phyloP scores from a whole-genome alignment of 2,797 vertebrate species.

The Coregonus suidteri region DNA sequence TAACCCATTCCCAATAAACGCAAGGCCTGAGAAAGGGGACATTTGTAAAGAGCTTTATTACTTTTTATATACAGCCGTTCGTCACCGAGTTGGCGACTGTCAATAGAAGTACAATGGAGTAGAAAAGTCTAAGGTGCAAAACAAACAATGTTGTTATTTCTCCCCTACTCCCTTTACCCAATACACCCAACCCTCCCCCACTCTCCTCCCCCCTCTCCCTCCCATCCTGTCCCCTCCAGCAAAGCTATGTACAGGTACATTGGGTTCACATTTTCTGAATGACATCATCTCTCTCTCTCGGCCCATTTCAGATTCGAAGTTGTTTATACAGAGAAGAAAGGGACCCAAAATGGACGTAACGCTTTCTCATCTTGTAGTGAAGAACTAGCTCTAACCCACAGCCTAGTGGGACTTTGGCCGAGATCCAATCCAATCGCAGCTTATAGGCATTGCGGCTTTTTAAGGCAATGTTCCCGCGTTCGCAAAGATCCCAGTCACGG shows the following conservation, averaged over 20 bases:
- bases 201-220: no score
- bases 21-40: not conserved
- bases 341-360: conserved; percentile 12
- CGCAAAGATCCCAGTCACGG: not conserved
- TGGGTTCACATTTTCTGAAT: conserved; percentile 64
- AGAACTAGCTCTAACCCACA: conserved; percentile 24
- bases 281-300: conserved; percentile 26
- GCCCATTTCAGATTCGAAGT: conserved; percentile 14
- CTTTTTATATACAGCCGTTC: conserved; percentile 67
- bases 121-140: conserved; percentile 78
- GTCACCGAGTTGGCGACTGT: conserved; percentile 74
- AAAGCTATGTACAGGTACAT: conserved; percentile 47
- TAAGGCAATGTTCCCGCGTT: not conserved
- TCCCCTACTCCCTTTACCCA: conserved; percentile 2
- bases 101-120: conserved; percentile 63
- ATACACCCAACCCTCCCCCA: not conserved
- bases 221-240: not conserved
- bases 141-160: conserved; percentile 59
- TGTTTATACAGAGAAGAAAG: conserved; percentile 18
- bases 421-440: not conserved
- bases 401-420: conserved; percentile 9
- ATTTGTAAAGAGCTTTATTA: conserved; percentile 63
- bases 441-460: not conserved
- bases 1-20: not conserved
- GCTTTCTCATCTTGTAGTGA: conserved; percentile 15